Percentiles rank a stretch among this genome's conserved stretches.
Conservation (phyloP, 2,113 vertebrate species). For the Ptychochromis oligacanthus region DNA sequence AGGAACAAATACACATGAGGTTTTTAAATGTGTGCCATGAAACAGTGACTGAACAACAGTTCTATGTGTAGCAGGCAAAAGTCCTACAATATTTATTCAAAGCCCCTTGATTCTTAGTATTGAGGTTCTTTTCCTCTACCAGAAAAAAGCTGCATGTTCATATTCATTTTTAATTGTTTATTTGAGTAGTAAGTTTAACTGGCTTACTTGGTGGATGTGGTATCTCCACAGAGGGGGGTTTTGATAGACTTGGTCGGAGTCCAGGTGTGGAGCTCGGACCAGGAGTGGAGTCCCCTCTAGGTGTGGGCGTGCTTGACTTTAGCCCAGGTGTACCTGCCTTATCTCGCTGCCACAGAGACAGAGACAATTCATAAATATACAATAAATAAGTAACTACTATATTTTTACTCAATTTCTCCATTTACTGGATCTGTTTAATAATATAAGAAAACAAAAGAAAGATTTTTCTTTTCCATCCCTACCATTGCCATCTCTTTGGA, state of each 20-base stretch:
- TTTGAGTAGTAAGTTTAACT: background rate
- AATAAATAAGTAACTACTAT: background rate
- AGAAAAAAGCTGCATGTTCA: background rate
- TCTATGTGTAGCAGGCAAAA: background rate
- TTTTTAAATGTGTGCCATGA: background rate
- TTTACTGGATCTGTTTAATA: background rate
- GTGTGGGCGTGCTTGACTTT: conserved; percentile 95
- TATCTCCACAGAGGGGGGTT: conserved; percentile 92
- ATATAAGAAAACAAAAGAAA: background rate
- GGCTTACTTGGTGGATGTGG: conserved; percentile 90
- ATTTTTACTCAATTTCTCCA: background rate
- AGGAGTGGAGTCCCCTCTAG: conserved; percentile 90
- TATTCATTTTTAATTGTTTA: background rate
- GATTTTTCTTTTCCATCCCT: background rate
- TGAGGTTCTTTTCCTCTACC: background rate
- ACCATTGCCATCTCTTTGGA: conserved; percentile 85
- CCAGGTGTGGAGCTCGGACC: conserved; percentile 91
- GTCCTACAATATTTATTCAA: background rate
- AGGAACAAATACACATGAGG: background rate
- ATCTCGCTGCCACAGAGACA: conserved; percentile 85
- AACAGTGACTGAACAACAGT: background rate
- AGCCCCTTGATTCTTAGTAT: background rate
- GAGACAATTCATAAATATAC: background rate
- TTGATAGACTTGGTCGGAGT: conserved; percentile 89
- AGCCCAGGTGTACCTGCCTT: conserved; percentile 93